Evolutionary conservation across 2,113 vertebrate species (phyloP).

Genomic region (Callorhinus ursinus): DNA sequence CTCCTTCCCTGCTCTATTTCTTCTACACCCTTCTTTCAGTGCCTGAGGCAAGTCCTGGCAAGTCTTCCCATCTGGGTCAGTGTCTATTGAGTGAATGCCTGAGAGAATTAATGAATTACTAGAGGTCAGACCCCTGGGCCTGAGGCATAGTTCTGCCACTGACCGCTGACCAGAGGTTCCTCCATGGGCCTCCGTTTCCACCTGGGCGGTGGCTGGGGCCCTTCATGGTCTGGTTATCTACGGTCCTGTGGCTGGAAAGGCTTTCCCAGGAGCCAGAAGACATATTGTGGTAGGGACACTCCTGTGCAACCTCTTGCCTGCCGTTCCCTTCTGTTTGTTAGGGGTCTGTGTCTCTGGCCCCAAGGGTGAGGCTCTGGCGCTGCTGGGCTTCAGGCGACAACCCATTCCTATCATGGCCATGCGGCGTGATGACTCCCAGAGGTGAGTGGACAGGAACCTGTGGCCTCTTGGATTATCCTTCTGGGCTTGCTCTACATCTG

Average conservation of each 20-base stretch:
- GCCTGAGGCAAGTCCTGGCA: background rate
- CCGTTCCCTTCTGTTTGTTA: background rate
- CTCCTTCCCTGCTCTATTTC: background rate
- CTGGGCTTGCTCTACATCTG: too few species aligned
- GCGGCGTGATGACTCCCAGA: background rate
- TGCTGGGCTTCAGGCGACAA: background rate
- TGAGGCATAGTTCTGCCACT: background rate
- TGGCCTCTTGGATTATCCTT: background rate
- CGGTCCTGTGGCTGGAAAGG: background rate
- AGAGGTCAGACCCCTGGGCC: background rate
- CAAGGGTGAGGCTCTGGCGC: background rate
- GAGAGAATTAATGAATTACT: background rate
- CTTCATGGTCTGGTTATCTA: background rate
- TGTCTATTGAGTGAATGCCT: background rate
- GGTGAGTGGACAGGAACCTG: background rate
- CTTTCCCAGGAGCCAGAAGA: background rate
- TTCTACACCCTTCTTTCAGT: background rate
- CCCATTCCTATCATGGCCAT: background rate
- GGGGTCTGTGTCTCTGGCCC: background rate
- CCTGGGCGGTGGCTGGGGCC: background rate
- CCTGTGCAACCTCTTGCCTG: background rate
- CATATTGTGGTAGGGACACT: background rate
- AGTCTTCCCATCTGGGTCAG: background rate
- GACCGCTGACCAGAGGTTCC: background rate
- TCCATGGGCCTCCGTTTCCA: background rate